A percentile compares a stretch with the other conserved stretches of the same genome.
Conservation (phyloP, 2,113 vertebrate genomes). For the Coracopsis vasa region DNA sequence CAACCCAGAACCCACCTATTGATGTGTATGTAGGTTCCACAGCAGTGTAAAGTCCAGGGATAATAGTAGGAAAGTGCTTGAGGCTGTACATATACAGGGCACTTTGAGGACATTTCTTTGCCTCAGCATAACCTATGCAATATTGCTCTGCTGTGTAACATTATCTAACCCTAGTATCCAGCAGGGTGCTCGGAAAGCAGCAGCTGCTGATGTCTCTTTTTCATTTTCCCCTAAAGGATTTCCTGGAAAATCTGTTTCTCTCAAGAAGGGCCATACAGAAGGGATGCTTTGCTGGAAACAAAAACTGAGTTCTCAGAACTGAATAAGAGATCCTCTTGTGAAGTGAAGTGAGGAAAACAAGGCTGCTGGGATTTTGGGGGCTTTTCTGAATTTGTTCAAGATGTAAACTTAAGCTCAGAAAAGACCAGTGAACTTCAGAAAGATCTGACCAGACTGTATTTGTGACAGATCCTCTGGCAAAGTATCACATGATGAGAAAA, state of each 20-base stretch:
- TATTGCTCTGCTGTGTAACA: neutral
- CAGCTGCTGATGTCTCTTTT: neutral
- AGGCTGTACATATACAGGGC: neutral
- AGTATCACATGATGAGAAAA: neutral
- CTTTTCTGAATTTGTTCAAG: neutral
- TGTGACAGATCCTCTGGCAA: neutral
- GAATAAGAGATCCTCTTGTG: neutral
- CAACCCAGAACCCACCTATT: neutral
- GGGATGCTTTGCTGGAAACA: neutral
- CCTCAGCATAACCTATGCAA: fast-evolving
- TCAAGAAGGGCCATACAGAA: neutral
- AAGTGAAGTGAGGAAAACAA: neutral
- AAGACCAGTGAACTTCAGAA: neutral
- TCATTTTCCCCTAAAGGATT: neutral
- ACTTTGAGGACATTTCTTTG: neutral
- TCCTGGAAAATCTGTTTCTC: neutral
- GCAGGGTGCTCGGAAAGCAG: neutral
- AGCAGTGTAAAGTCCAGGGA: neutral
- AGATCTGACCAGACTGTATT: neutral
- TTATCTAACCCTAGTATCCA: neutral
- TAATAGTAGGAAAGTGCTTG: neutral
- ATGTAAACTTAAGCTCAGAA: neutral
- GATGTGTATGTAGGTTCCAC: neutral
- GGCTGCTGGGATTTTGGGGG: neutral
- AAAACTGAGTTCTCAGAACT: neutral